A percentile compares a stretch with the other conserved stretches of the same genome.
These are phyloP conservation scores for Latheticus oryzae DNA, from an alignment of 2,888 invertebrate species.

Conservation along the genomic window DNA sequence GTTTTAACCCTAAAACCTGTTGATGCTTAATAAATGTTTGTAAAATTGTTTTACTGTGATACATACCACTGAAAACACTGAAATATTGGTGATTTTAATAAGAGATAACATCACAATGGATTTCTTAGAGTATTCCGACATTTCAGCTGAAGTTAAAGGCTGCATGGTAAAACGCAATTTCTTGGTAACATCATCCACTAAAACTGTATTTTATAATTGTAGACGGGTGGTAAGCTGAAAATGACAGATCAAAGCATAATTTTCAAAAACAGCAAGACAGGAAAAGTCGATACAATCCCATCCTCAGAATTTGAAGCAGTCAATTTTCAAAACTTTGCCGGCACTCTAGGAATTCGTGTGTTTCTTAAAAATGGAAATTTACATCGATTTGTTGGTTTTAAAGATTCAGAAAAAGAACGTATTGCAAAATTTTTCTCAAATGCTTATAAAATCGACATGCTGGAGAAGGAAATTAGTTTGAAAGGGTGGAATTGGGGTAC, in stretches of 20 bases:
- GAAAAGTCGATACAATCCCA: conserved; percentile 92
- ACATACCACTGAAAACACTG: too few relatives aligned
- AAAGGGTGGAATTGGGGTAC: conserved; percentile 99
- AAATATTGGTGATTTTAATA: too few relatives aligned
- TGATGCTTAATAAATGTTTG: neutral
- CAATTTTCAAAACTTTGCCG: conserved; percentile 92
- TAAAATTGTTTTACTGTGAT: too few relatives aligned
- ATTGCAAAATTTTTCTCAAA: conserved; percentile 88
- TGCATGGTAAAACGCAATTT: conserved; percentile 88
- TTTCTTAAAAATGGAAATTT: conserved; percentile 90
- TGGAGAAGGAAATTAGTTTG: conserved; percentile 91
- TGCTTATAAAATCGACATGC: conserved; percentile 86
- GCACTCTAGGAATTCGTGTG: conserved; percentile 89
- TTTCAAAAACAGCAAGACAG: conserved; percentile 96
- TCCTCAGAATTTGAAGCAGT: conserved; percentile 88
- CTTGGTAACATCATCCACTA: too few relatives aligned
- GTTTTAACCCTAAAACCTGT: neutral
- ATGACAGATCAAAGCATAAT: conserved; percentile 90
- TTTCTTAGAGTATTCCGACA: conserved; percentile 88
- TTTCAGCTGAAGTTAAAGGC: conserved; percentile 86
- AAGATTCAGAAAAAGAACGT: conserved; percentile 94
- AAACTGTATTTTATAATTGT: conserved; percentile 47
- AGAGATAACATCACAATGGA: conserved; percentile 80
- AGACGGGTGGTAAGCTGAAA: conserved; percentile 93
- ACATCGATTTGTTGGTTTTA: conserved; percentile 94